Evolutionary conservation across 2,888 invertebrate species (phyloP).

Genomic region (Nymphalis polychloros): DNA sequence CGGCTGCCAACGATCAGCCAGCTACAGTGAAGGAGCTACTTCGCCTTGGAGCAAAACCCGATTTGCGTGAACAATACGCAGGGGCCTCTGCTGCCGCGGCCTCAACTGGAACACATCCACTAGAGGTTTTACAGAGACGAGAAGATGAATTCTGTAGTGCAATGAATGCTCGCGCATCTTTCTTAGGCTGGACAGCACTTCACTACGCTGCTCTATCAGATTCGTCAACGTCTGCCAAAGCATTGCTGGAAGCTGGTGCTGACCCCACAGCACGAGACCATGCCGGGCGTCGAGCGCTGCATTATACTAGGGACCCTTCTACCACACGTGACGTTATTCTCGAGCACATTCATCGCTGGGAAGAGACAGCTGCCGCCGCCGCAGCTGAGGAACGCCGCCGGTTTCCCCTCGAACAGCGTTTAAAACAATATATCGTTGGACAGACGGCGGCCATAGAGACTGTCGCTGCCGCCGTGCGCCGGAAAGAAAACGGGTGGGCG

Average conservation of each 20-base stretch:
- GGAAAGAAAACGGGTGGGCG: slow-evolving; percentile 96
- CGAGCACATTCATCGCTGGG: slow-evolving; percentile 75
- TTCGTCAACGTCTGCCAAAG: slow-evolving; percentile 82
- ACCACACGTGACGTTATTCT: slow-evolving; percentile 83
- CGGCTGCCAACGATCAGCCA: slow-evolving; percentile 88
- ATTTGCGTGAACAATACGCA: slow-evolving; percentile 87
- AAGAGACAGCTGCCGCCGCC: slow-evolving; percentile 82
- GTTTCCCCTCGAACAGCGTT: slow-evolving; percentile 90
- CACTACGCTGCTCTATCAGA: slow-evolving; percentile 93
- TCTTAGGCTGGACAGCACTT: slow-evolving; percentile 92
- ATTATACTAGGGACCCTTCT: slow-evolving; percentile 86
- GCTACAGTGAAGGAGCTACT: slow-evolving; percentile 83
- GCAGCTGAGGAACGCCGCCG: slow-evolving; percentile 89
- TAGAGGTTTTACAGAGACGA: slow-evolving; percentile 86
- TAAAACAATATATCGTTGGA: slow-evolving; percentile 92
- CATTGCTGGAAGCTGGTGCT: slow-evolving; percentile 87
- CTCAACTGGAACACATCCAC: slow-evolving; percentile 85
- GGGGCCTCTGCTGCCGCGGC: slow-evolving; percentile 85
- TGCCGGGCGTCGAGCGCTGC: slow-evolving; percentile 87
- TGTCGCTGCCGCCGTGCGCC: slow-evolving; percentile 90
- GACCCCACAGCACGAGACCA: slow-evolving; percentile 89
- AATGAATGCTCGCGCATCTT: slow-evolving; percentile 87
- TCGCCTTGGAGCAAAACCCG: slow-evolving; percentile 89
- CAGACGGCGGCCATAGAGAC: slow-evolving; percentile 91
- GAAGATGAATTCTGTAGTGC: slow-evolving; percentile 91